Percentiles rank a stretch among this genome's conserved stretches.
phyloP scores from a whole-genome alignment of 2,888 invertebrate species.

The Amitus sp. region DNA sequence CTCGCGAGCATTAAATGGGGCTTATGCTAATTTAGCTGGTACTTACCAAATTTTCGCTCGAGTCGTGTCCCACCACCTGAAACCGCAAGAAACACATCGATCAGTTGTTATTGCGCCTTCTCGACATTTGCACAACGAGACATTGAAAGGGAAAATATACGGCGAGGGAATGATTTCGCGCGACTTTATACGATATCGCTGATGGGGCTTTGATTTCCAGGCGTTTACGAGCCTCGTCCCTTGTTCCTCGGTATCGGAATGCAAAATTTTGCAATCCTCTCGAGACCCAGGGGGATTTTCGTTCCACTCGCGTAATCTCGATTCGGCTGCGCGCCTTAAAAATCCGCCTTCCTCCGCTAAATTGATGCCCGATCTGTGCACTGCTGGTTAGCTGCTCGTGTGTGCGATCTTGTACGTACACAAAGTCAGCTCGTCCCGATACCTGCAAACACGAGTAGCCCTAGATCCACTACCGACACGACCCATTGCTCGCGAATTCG shows the following conservation, averaged over 20 bases:
- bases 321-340: conserved; percentile 16
- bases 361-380: conserved; percentile 13
- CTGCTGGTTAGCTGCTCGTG: background rate
- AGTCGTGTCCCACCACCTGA: background rate
- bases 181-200: conserved; percentile 7
- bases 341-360: conserved; percentile 13
- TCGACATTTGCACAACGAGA: too few species aligned
- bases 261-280: conserved; percentile 24
- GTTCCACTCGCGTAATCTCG: conserved; percentile 10
- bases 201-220: conserved; percentile 30
- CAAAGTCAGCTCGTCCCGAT: conserved; percentile 19
- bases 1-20: too few species aligned
- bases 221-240: conserved; percentile 26
- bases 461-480: conserved; percentile 58
- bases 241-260: conserved; percentile 24
- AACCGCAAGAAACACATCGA: conserved; percentile 17
- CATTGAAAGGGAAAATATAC: conserved; percentile 2
- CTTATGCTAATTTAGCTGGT: too few species aligned
- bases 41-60: too few species aligned
- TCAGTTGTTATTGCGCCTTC: conserved; percentile 2
- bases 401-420: conserved; percentile 13
- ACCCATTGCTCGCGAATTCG: conserved; percentile 64
- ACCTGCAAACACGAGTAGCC: conserved; percentile 40
- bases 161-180: conserved; percentile 4
- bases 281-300: conserved; percentile 11